These are phyloP conservation scores for Euproctis similis DNA, from an alignment of 2,888 invertebrate genomes.

Conservation along the genomic window DNA sequence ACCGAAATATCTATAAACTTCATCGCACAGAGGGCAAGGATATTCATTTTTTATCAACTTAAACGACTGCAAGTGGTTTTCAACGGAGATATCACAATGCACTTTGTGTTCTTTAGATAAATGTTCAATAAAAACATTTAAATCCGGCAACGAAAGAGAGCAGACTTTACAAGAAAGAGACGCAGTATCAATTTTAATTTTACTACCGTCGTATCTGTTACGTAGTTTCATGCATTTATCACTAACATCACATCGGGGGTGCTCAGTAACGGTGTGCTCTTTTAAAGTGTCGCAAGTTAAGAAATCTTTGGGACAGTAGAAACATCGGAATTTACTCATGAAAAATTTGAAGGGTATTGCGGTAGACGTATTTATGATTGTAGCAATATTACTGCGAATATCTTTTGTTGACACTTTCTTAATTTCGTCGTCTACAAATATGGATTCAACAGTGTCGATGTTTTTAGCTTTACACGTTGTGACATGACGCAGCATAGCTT, in stretches of 20 bases:
- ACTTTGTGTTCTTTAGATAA: constrained; percentile 34
- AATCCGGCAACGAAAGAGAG: constrained; percentile 28
- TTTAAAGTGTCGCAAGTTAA: constrained; percentile 43
- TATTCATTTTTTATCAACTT: constrained; percentile 45
- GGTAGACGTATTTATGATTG: constrained; percentile 52
- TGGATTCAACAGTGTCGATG: constrained; percentile 12
- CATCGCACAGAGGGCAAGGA: constrained; percentile 43
- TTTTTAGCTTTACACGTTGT: constrained; percentile 32
- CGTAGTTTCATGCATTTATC: constrained; percentile 45
- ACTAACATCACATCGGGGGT: constrained; percentile 48
- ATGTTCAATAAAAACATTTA: constrained; percentile 37
- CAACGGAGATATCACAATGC: constrained; percentile 33
- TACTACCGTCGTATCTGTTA: constrained; percentile 43
- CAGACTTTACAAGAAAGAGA: constrained; percentile 46
- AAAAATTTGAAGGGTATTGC: constrained; percentile 57
- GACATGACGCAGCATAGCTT: constrained; percentile 46
- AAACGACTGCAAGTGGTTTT: constrained; percentile 37
- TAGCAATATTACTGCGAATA: constrained; percentile 42
- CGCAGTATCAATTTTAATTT: constrained; percentile 52
- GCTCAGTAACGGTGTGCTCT: constrained; percentile 42
- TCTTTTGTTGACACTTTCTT: constrained; percentile 35
- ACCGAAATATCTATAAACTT: constrained; percentile 43
- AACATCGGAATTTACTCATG: constrained; percentile 52
- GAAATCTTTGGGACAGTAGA: constrained; percentile 57
- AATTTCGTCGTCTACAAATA: constrained; percentile 24